These are phyloP conservation scores for Merluccius polli DNA, from an alignment of 2,797 vertebrate genomes.

Conservation along the genomic window DNA sequence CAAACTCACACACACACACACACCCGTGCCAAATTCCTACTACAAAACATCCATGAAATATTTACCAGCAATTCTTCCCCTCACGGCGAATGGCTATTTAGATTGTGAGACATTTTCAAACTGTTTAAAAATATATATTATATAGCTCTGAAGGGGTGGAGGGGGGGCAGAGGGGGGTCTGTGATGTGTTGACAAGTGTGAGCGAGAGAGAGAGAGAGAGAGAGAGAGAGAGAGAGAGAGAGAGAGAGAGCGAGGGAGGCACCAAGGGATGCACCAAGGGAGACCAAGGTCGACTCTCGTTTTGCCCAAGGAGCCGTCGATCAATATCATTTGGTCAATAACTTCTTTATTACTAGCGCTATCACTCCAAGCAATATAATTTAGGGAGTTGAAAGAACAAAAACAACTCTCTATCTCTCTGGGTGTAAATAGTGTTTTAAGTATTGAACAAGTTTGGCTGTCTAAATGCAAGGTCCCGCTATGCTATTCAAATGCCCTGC, in stretches of 20 bases:
- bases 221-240: too few species aligned
- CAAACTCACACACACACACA: background rate
- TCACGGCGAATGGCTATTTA: conserved; percentile 84
- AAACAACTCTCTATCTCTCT: conserved; percentile 29
- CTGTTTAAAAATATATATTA: conserved; percentile 99
- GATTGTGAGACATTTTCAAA: conserved; percentile 82
- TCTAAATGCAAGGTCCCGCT: conserved; percentile 51
- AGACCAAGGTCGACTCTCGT: conserved; percentile 93
- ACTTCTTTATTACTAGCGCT: conserved; percentile 98
- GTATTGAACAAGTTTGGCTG: conserved; percentile 64
- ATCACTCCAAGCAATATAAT: conserved; percentile 95
- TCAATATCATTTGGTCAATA: conserved; percentile 99
- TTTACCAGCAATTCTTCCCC: conserved; percentile 84
- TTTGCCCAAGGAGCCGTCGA: conserved; percentile 95
- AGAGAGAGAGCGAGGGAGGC: too few species aligned
- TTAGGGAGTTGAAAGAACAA: conserved; percentile 87
- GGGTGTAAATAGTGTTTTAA: conserved; percentile 57
- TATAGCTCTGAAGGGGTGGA: conserved; percentile 88
- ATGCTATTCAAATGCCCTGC: conserved; percentile 48
- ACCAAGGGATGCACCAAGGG: conserved; percentile 92
- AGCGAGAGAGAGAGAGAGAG: conserved; percentile 1
- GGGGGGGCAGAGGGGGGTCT: conserved; percentile 75
- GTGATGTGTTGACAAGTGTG: conserved; percentile 8
- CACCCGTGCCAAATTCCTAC: conserved; percentile 71
- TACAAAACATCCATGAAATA: conserved; percentile 73